Conservation (phyloP, 2,888 invertebrate species). For the Zhengitettix transpicula region DNA sequence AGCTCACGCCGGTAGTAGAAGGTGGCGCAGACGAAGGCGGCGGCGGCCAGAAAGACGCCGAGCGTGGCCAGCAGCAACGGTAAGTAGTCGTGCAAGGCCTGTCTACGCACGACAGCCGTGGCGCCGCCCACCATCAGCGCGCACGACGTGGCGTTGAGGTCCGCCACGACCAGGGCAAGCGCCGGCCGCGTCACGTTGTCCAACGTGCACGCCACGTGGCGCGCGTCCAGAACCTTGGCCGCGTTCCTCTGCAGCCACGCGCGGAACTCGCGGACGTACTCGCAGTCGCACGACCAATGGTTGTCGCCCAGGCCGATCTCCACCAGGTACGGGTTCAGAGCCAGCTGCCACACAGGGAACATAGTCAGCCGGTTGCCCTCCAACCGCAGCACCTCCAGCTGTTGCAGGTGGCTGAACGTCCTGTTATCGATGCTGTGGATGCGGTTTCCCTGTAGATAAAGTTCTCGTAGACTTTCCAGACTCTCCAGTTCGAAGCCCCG, state of each 20-base stretch:
- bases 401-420: slow-evolving; percentile 64
- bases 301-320: slow-evolving; percentile 70
- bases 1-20: slow-evolving; percentile 70
- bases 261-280: slow-evolving; percentile 61
- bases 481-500: slow-evolving; percentile 69
- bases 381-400: slow-evolving; percentile 66
- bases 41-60: slow-evolving; percentile 58
- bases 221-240: slow-evolving; percentile 65
- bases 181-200: slow-evolving; percentile 50
- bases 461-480: slow-evolving; percentile 64
- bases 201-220: slow-evolving; percentile 57
- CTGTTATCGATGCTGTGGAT: slow-evolving; percentile 69
- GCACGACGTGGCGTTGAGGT: slow-evolving; percentile 65
- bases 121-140: slow-evolving; percentile 54
- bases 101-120: slow-evolving; percentile 42
- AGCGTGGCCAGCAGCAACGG: slow-evolving; percentile 62
- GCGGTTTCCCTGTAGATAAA: slow-evolving; percentile 75
- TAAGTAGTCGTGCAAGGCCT: slow-evolving; percentile 66
- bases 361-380: slow-evolving; percentile 69
- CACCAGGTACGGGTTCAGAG: slow-evolving; percentile 69
- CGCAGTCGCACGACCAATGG: slow-evolving; percentile 84
- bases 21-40: slow-evolving; percentile 56
- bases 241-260: slow-evolving; percentile 62
- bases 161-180: slow-evolving; percentile 50
- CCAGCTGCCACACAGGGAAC: slow-evolving; percentile 76